Conservation (phyloP, 2,888 invertebrate genomes). For the Eupithecia centaureata region DNA sequence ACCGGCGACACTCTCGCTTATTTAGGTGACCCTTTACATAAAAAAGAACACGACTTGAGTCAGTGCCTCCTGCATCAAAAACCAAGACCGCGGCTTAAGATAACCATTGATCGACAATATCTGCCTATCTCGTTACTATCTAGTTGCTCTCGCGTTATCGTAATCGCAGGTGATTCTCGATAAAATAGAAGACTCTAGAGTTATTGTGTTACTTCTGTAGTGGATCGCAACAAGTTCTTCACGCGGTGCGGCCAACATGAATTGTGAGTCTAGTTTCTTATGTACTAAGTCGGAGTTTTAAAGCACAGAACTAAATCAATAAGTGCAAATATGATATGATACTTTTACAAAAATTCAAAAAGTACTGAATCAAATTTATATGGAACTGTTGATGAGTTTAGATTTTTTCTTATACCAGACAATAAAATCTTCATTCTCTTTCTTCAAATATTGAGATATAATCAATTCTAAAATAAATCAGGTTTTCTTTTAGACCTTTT, state of each 20-base stretch:
- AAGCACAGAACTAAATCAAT: neutral
- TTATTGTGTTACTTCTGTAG: slow-evolving; percentile 62
- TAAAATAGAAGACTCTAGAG: slow-evolving; percentile 69
- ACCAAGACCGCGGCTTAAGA: slow-evolving; percentile 46
- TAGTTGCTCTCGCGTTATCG: slow-evolving; percentile 62
- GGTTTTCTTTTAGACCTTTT: neutral
- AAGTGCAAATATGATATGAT: neutral
- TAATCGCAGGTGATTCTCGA: slow-evolving; percentile 62
- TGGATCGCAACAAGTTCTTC: slow-evolving; percentile 60
- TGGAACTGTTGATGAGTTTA: too few species aligned
- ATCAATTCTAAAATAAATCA: neutral
- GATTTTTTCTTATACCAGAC: too few species aligned
- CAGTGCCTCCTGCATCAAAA: slow-evolving; percentile 9
- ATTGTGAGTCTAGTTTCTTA: slow-evolving; percentile 60
- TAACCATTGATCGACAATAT: slow-evolving; percentile 72
- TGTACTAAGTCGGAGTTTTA: neutral
- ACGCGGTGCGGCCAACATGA: slow-evolving; percentile 69
- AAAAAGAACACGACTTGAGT: neutral
- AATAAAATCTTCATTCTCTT: too few species aligned
- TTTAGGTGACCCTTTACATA: too few species aligned
- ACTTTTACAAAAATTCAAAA: too few species aligned
- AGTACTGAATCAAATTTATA: too few species aligned
- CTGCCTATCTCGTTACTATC: slow-evolving; percentile 53
- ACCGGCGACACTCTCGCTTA: too few species aligned
- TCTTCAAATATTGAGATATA: too few species aligned